Evolutionary conservation across 2,797 vertebrate species (phyloP), one percentile per base, ranked within the genome.

Genomic region (Melopsittacus undulatus): DNA sequence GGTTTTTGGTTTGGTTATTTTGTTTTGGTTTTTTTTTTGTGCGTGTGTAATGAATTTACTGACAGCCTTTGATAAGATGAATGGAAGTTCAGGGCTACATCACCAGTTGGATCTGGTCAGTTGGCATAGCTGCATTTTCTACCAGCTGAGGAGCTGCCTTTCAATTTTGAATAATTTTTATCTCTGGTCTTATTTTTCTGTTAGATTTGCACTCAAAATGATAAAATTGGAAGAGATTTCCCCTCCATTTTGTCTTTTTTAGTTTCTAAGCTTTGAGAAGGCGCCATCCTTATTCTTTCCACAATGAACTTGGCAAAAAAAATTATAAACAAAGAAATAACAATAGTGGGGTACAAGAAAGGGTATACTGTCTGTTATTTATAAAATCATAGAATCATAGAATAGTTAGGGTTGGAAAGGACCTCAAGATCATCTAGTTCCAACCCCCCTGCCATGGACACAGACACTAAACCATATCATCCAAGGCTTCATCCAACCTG

Each of bases 121-220:
- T 30, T 92, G 87, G 52, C 43, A 57, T n/a, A 81, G 22, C 30
- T 75, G 54, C 9, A 11, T 42, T 91, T 86, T 78, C 51, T 63
- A 73, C 36, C 68, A 95, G 57, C 79, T 93, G 92, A 91, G 42
- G 64, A 66, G 51, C 82, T 86, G 83, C 45, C 82, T 91, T 86
- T 92, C 79, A 40, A 38, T 91, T 91, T 93, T 69, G 64, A 96
- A 62, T 7, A 34, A 49, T 11, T 83, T 86, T 85, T 92, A 40
- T 78, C 59, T 9, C 34, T 29, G 3, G 2, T 83, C 32, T 18
- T 82, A 62, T 75, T 89, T 80, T 52, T 26, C 40, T 69, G 1
- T 68, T 62, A 49, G 12, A 64, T 90, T 91, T 96, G 76, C 63
- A 51, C 36, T 76, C 22, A 75, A 81, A 89, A 21, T n/a, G 68